These are phyloP conservation scores for Epizoanthus fatuus DNA, from an alignment of 92 coral and sea anemone genomes.

Conservation along the genomic window DNA sequence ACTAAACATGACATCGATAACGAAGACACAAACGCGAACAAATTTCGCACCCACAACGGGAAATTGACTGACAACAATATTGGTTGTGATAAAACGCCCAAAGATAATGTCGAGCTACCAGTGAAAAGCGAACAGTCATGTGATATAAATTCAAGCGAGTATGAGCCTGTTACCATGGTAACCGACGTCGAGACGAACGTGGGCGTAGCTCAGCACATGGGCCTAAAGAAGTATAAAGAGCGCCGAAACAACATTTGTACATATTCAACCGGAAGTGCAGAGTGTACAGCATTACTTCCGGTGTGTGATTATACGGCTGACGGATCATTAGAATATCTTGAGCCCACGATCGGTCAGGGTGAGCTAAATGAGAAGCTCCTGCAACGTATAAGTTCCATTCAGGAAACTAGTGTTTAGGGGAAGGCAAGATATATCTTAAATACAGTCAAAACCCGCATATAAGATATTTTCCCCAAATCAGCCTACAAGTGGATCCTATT, in stretches of 20 bases:
- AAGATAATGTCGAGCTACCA: background rate
- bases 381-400: constrained; percentile 7
- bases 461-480: background rate
- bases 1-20: background rate
- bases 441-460: background rate
- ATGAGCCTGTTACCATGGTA: background rate
- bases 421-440: background rate
- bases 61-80: background rate
- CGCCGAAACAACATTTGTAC: background rate
- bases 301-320: background rate
- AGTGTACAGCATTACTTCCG: constrained; percentile 6
- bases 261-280: constrained; percentile 12
- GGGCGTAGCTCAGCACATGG: background rate
- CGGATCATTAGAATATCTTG: background rate
- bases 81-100: background rate
- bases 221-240: constrained; percentile 1
- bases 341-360: background rate
- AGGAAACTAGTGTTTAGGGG: constrained; percentile 28
- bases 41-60: background rate
- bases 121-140: background rate
- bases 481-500: no score
- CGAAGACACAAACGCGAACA: background rate
- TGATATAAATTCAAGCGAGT: background rate
- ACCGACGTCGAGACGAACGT: background rate
- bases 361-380: background rate